Evolutionary conservation across 2,113 vertebrate species (phyloP).

Genomic region (Strix aluco): DNA sequence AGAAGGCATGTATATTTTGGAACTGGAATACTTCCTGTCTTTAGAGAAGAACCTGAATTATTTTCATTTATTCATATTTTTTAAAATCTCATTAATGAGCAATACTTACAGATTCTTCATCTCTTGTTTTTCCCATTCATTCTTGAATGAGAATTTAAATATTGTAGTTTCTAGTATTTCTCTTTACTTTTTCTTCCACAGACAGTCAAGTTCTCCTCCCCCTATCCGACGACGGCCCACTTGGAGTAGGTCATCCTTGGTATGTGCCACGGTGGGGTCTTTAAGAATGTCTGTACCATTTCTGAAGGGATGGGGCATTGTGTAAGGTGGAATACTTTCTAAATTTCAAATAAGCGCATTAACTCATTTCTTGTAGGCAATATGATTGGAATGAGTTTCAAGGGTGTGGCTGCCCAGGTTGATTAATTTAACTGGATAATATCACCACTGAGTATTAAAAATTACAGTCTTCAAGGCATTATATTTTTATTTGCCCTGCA

Average conservation of each 20-base stretch:
- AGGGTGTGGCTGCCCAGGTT: neutral
- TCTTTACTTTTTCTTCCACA: constrained; percentile 57
- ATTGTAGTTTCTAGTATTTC: neutral
- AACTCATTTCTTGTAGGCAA: neutral
- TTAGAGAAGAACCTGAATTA: neutral
- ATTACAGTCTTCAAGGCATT: neutral
- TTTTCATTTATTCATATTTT: neutral
- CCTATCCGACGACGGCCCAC: constrained; percentile 90
- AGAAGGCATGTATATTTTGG: constrained; percentile 16
- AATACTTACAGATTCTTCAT: neutral
- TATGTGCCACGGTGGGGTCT: constrained; percentile 58
- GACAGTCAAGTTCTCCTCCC: constrained; percentile 90
- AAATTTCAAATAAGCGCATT: neutral
- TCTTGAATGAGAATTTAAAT: neutral
- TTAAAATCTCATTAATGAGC: neutral
- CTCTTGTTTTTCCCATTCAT: neutral
- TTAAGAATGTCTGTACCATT: neutral
- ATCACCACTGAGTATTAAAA: neutral
- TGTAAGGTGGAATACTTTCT: neutral
- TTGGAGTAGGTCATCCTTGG: constrained; percentile 91
- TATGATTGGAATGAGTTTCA: neutral
- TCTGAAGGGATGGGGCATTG: neutral
- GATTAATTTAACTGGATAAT: neutral
- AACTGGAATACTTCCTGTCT: neutral
- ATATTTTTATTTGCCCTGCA: neutral